Percentiles rank a stretch among this genome's conserved stretches.
Evolutionary conservation across 2,888 invertebrate species (phyloP).

Genomic region (Oegoconia quadripuncta): DNA sequence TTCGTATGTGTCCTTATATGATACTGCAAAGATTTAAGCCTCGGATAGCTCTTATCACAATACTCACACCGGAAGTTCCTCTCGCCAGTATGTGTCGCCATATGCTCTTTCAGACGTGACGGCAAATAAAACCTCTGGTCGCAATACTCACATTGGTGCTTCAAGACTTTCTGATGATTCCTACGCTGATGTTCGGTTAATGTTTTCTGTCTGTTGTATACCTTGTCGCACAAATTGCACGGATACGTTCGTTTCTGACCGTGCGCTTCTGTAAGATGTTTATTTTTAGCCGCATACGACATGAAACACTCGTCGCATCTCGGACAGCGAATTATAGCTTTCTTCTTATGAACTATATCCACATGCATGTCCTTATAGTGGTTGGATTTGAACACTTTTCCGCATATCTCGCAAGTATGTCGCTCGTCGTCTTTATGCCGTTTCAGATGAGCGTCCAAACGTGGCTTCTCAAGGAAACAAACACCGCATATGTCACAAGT

Average conservation of each 20-base stretch:
- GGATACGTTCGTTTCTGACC: conserved; percentile 66
- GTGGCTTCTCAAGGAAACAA: conserved; percentile 68
- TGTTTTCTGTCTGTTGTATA: conserved; percentile 66
- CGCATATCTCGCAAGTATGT: conserved; percentile 73
- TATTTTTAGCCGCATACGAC: conserved; percentile 66
- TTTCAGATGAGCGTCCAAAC: conserved; percentile 69
- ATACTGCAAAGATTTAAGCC: conserved; percentile 78
- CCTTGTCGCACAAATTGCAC: conserved; percentile 67
- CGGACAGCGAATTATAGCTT: conserved; percentile 64
- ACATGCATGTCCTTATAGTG: conserved; percentile 72
- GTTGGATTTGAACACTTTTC: conserved; percentile 66
- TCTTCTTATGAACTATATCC: conserved; percentile 66
- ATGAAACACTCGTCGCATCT: conserved; percentile 68
- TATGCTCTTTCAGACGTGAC: conserved; percentile 67
- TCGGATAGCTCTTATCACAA: conserved; percentile 80
- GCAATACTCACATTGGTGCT: conserved; percentile 77
- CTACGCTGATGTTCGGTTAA: conserved; percentile 63
- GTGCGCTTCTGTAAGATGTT: conserved; percentile 63
- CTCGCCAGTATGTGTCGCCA: conserved; percentile 76
- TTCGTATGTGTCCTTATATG: conserved; percentile 80
- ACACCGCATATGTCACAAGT: conserved; percentile 68
- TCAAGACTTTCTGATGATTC: conserved; percentile 66
- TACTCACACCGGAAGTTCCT: conserved; percentile 78
- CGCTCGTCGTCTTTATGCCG: conserved; percentile 71
- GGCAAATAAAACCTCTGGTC: conserved; percentile 73